phyloP scores from a whole-genome alignment of 2,113 vertebrate genomes.

The Anoplopoma fimbria region DNA sequence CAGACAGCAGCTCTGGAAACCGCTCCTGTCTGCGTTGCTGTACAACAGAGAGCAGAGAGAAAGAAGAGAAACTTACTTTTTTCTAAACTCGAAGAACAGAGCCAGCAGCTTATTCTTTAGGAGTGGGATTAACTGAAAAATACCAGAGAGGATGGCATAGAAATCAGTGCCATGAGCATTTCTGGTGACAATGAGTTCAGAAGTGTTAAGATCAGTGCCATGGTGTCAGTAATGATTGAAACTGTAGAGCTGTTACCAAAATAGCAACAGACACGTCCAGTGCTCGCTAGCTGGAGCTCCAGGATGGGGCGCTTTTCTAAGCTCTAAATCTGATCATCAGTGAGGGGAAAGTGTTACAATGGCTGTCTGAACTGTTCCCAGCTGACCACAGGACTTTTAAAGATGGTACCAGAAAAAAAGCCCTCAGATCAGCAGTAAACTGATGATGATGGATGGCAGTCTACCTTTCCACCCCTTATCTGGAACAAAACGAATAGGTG shows the following conservation, averaged over 20 bases:
- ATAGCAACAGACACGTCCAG: neutral
- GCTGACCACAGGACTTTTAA: slow-evolving; percentile 28
- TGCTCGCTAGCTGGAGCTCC: neutral
- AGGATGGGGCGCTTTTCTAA: neutral
- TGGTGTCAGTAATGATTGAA: neutral
- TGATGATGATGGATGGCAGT: slow-evolving; percentile 23
- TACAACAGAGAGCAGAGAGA: slow-evolving; percentile 28
- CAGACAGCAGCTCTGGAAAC: slow-evolving; percentile 60
- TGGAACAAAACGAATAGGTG: too few species aligned
- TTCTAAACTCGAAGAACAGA: slow-evolving; percentile 49
- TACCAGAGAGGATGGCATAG: neutral
- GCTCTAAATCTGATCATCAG: slow-evolving; percentile 27
- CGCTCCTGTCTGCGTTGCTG: slow-evolving; percentile 8
- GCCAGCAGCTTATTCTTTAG: slow-evolving; percentile 33
- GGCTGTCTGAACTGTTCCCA: neutral
- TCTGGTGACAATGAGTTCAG: neutral
- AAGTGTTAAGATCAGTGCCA: slow-evolving; percentile 1
- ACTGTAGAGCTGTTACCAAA: slow-evolving; percentile 14
- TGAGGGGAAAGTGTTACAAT: slow-evolving; percentile 17
- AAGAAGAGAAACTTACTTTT: slow-evolving; percentile 13
- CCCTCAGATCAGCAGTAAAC: slow-evolving; percentile 25
- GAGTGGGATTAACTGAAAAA: slow-evolving; percentile 33
- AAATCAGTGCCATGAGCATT: slow-evolving; percentile 20
- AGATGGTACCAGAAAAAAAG: slow-evolving; percentile 26
- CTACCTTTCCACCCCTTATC: too few species aligned